Evolutionary conservation across 2,888 invertebrate genomes (phyloP).

Genomic region (Scrobipalpa atriplicella): DNA sequence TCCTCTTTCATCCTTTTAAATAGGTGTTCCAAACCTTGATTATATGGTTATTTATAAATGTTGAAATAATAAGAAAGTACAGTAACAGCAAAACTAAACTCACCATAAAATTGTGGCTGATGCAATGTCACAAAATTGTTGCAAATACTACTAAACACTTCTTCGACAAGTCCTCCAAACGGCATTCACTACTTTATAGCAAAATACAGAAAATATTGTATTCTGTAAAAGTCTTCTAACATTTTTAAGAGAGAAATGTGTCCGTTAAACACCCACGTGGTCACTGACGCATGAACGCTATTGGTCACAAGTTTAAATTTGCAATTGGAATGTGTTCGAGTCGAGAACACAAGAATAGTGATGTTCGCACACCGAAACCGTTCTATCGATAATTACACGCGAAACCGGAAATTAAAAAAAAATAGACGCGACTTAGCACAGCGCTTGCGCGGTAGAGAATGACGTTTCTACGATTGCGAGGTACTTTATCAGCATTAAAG

Average conservation of each 20-base stretch:
- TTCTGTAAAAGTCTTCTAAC: slow-evolving; percentile 50
- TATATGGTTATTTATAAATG: too few relatives aligned
- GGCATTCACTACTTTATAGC: slow-evolving; percentile 55
- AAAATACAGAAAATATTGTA: slow-evolving; percentile 63
- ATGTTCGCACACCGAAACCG: slow-evolving; percentile 33
- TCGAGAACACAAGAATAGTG: slow-evolving; percentile 44
- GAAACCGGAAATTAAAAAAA: slow-evolving; percentile 17
- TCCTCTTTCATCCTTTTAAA: too few relatives aligned
- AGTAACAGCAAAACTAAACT: not conserved
- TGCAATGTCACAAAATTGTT: not conserved
- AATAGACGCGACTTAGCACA: slow-evolving; percentile 33
- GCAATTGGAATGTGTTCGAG: slow-evolving; percentile 30
- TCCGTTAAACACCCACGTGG: slow-evolving; percentile 43
- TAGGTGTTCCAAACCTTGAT: too few relatives aligned
- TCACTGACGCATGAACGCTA: slow-evolving; percentile 32
- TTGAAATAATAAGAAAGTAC: not conserved
- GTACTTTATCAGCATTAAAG: slow-evolving; percentile 50
- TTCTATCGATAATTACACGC: slow-evolving; percentile 40
- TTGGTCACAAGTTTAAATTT: slow-evolving; percentile 31
- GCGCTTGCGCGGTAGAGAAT: slow-evolving; percentile 48
- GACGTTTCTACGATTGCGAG: slow-evolving; percentile 38
- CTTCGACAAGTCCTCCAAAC: not conserved
- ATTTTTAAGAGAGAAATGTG: slow-evolving; percentile 44
- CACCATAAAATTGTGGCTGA: not conserved
- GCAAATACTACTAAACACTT: not conserved